Evolutionary conservation across 2,113 vertebrate species (phyloP), one percentile per base, ranked within the genome.

Genomic region (Nibea albiflora): DNA sequence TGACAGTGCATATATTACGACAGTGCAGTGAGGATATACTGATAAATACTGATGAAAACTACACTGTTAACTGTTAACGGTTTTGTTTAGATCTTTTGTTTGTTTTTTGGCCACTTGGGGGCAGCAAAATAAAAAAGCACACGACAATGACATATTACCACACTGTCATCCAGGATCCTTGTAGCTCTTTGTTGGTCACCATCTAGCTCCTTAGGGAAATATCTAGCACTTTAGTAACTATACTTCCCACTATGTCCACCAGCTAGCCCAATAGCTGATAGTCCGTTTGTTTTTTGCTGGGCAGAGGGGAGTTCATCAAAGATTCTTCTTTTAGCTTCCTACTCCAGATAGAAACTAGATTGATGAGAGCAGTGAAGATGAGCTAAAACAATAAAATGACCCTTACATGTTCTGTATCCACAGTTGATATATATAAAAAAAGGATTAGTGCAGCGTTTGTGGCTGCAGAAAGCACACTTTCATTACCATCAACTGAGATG

Each of bases 321-420:
- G 22, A 10, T 46, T 17, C 11, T 24, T 46, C 17, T 11, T 10
- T 66, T 9, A 12, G 14, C 35, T 22, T 35, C 20, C 9, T 11
- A 3, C 24, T 57, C 24, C 17, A n/a, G 57, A 35, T 61, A 6
- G 47, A 52, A 52, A 20, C 19, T 52, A 20, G 47, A 49, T 52
- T 78, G 54, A 68, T 69, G n/a, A 14, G 56, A 61, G 64, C 65
- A 15, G 28, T 57, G 54, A 57, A 24, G 3, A 20, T n/a, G 19
- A 50, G 7, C 49, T 15, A 16, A 50, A 50, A 50, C 17, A 19
- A 17, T 50, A 50, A n/a, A 20, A 8, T 20, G 3, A 39, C 35
- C 35, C 35, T 39, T 39, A 39, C 35, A 39, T 39, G 35, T 39
- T 9, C 35, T 39, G 35, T 39, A 39, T 39, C 35, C 35, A 39